Conservation (phyloP, 2,113 vertebrate species). For the Syngnathoides biaculeatus region DNA sequence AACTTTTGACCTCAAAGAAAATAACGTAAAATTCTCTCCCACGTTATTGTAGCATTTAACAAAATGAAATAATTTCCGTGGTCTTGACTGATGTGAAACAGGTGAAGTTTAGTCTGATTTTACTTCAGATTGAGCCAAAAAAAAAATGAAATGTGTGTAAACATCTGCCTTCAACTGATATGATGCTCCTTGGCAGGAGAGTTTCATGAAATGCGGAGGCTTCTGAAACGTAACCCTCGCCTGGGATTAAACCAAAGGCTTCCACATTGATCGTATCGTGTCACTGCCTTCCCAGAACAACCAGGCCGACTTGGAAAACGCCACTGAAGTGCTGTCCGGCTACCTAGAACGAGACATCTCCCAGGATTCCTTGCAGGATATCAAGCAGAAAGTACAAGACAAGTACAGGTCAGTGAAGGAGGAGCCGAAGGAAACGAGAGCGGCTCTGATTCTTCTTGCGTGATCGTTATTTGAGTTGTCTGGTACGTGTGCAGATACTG, state of each 20-base stretch:
- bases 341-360: slow-evolving; percentile 99
- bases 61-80: too few species aligned
- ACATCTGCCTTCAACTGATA: too few species aligned
- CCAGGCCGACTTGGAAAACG: slow-evolving; percentile 99
- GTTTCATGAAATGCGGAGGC: too few species aligned
- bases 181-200: too few species aligned
- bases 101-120: too few species aligned
- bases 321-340: slow-evolving; percentile 97
- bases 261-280: background rate
- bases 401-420: slow-evolving; percentile 89
- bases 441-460: background rate
- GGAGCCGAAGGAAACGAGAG: background rate
- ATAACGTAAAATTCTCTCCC: too few species aligned
- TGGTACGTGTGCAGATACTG: slow-evolving; percentile 85
- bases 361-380: slow-evolving; percentile 99
- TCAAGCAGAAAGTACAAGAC: slow-evolving; percentile 99
- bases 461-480: background rate
- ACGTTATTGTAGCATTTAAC: too few species aligned
- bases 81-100: too few species aligned
- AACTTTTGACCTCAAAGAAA: too few species aligned
- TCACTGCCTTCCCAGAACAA: slow-evolving; percentile 79
- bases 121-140: too few species aligned
- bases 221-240: background rate
- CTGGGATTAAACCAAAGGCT: too few species aligned
- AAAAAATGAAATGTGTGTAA: too few species aligned